phyloP scores from a whole-genome alignment of 1,140 invertebrate genomes.

The Chymomyza costata region DNA sequence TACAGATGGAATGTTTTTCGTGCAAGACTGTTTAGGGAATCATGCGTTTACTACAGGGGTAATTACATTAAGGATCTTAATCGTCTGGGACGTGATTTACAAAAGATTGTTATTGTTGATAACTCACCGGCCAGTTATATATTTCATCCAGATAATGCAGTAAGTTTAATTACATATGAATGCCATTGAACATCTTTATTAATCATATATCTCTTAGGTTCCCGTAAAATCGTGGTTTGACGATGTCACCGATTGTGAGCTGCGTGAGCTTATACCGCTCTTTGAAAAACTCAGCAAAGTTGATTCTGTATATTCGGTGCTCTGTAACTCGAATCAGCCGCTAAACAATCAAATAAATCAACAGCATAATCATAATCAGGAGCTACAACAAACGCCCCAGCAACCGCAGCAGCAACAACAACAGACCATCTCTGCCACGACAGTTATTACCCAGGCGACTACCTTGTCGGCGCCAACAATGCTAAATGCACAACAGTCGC shows the following conservation, averaged over 20 bases:
- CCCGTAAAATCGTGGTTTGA: conserved; percentile 98
- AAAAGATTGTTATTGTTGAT: conserved; percentile 98
- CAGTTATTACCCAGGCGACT: conserved; percentile 72
- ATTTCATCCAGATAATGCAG: conserved; percentile 99
- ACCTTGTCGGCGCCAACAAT: conserved; percentile 70
- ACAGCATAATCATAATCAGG: conserved; percentile 47
- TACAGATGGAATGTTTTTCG: conserved; percentile 96
- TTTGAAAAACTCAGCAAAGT: conserved; percentile 96
- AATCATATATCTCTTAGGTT: conserved; percentile 80
- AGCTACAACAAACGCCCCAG: conserved; percentile 54
- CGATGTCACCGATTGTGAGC: conserved; percentile 95
- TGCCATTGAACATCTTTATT: conserved; percentile 18
- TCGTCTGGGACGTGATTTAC: conserved; percentile 95
- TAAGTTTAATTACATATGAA: conserved; percentile 80
- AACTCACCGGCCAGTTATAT: conserved; percentile 99
- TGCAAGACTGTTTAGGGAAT: conserved; percentile 97
- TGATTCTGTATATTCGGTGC: conserved; percentile 94
- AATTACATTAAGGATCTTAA: conserved; percentile 99
- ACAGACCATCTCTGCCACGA: conserved; percentile 74
- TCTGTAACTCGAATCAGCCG: conserved; percentile 90
- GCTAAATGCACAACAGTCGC: conserved; percentile 53
- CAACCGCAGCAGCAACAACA: conserved; percentile 59
- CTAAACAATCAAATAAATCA: conserved; percentile 79
- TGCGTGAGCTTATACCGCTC: conserved; percentile 95
- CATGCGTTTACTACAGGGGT: conserved; percentile 99